phyloP scores from a whole-genome alignment of 2,113 vertebrate genomes.

The Trachemys scripta region DNA sequence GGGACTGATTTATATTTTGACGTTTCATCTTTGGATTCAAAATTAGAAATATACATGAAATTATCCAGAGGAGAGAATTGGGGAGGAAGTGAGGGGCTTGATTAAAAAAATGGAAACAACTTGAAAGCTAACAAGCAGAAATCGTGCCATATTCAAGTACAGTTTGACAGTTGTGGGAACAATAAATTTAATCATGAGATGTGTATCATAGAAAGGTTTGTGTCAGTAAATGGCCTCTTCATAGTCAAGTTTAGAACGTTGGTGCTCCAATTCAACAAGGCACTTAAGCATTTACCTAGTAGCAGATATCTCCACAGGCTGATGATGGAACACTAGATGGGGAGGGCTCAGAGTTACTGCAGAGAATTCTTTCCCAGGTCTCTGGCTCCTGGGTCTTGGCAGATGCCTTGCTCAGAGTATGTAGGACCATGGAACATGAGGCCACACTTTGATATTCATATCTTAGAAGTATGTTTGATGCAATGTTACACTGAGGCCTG shows the following conservation, averaged over 20 bases:
- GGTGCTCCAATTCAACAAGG: neutral
- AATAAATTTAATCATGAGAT: neutral
- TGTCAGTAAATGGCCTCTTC: neutral
- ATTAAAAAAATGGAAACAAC: constrained; percentile 1
- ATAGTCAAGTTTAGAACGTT: rapidly evolving
- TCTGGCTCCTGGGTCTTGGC: too few relatives aligned
- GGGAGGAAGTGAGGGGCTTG: neutral
- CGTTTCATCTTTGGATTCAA: neutral
- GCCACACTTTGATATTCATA: too few relatives aligned
- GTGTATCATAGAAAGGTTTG: neutral
- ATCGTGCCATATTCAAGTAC: neutral
- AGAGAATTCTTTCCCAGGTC: too few relatives aligned
- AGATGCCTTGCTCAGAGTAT: too few relatives aligned
- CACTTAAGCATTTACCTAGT: neutral
- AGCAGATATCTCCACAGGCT: neutral
- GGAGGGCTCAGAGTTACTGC: too few relatives aligned
- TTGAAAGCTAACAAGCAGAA: neutral
- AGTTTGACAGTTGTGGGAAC: neutral
- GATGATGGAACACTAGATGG: too few relatives aligned
- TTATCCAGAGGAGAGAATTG: neutral
- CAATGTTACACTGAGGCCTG: too few relatives aligned
- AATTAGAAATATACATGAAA: neutral
- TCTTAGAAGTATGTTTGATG: too few relatives aligned
- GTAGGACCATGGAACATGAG: too few relatives aligned
- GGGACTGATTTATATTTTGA: neutral